Evolutionary conservation across 2,888 invertebrate genomes (phyloP), one percentile per base, ranked within the genome.

Genomic region (Hesperia comma): DNA sequence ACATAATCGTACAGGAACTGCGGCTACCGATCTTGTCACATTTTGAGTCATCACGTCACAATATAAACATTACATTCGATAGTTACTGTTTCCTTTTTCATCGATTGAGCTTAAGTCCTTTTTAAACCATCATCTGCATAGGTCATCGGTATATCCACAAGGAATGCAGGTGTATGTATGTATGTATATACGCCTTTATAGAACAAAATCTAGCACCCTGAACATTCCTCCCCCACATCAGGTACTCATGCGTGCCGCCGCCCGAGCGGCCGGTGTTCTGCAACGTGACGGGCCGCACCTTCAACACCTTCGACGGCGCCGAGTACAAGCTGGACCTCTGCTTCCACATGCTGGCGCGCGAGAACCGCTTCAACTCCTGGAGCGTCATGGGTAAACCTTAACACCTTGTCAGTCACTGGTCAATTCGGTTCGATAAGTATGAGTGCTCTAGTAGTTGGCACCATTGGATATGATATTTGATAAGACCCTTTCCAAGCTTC

Each of bases 281-380:
- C 80, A 94, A 94, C 76, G 89, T 97, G n/a, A 95, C 95, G 0
- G 96, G 96, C 0, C 94, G 95, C 63, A 95, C 95, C 0, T 95
- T 97, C 79, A 95, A 93, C 72, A 97, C 97, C 0, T 97, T 98
- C 77, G 97, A 97, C 81, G 95, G 95, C 15, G 92, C 94, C 0
- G 95, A 96, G 77, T 97, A 95, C 81, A 96, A 96, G 75, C 96
- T 96, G 75, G 96, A 97, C 74, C 94, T 96, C 15, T 98, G 97
- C 84, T 95, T 95, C 88, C 97, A 98, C 82, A 94, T 96, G 54
- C 85, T 97, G 49, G 96, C 95, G 0, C 90, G 96, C 67, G 96
- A 97, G 82, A 92, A 95, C 74, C 86, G 93, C 10, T 87, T 93
- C 69, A 93, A 94, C 55, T 92, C 94, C 43, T 98, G 97, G 97